Evolutionary conservation across 1,140 invertebrate genomes (phyloP).

Genomic region (Sycobia sp.): DNA sequence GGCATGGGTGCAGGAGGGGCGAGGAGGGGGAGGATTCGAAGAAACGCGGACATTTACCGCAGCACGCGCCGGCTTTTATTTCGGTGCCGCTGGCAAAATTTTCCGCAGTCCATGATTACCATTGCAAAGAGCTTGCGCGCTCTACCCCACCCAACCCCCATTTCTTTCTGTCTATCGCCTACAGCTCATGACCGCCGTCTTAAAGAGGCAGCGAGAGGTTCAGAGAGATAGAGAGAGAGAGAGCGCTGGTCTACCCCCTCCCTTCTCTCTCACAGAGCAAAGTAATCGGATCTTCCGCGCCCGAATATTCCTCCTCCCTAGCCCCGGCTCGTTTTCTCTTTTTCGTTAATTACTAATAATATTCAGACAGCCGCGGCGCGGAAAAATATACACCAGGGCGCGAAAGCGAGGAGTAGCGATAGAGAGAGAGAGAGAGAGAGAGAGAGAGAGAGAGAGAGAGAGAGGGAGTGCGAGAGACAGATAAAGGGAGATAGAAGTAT

Average conservation of each 20-base stretch:
- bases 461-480: too few species aligned
- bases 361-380: constrained; percentile 50
- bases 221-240: too few species aligned
- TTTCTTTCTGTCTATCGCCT: background rate
- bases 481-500: too few species aligned
- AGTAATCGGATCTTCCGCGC: constrained; percentile 31
- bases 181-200: background rate
- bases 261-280: background rate
- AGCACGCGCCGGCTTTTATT: too few species aligned
- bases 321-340: constrained; percentile 33
- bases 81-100: too few species aligned
- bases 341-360: constrained; percentile 61
- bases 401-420: background rate
- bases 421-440: too few species aligned
- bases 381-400: constrained; percentile 47
- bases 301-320: constrained; percentile 11
- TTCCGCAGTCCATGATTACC: constrained; percentile 17
- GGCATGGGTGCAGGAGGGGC: background rate
- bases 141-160: too few species aligned
- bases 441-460: too few species aligned
- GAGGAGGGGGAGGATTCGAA: background rate
- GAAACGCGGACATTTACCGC: background rate
- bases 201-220: too few species aligned
- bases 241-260: too few species aligned
- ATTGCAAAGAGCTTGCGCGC: constrained; percentile 29